These are phyloP conservation scores for Muntiacus muntjak DNA, from an alignment of 2,113 vertebrate species.

Conservation along the genomic window DNA sequence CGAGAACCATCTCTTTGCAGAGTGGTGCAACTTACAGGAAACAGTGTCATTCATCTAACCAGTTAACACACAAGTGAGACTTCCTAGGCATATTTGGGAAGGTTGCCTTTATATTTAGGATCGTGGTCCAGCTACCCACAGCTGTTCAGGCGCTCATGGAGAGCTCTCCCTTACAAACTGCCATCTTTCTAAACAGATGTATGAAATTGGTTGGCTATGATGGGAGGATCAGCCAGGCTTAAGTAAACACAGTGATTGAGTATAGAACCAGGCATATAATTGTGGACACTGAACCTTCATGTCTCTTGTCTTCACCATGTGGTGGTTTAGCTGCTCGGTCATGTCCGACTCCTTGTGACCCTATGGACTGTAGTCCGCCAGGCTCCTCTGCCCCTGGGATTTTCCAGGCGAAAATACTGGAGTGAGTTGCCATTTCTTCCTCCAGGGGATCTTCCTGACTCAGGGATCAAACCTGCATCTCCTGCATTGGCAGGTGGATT, in stretches of 20 bases:
- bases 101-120: neutral
- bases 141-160: rapidly evolving
- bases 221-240: rapidly evolving
- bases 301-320: neutral
- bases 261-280: rapidly evolving
- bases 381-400: neutral
- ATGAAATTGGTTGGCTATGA: neutral
- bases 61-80: neutral
- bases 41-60: neutral
- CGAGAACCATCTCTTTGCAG: neutral
- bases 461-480: neutral
- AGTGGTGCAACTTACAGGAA: neutral
- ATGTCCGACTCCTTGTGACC: neutral
- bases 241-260: neutral
- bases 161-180: rapidly evolving
- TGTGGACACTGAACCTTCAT: neutral
- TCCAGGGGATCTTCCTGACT: neutral
- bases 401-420: neutral
- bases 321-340: neutral
- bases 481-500: neutral
- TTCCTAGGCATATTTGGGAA: neutral
- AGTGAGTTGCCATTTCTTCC: neutral
- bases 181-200: neutral
- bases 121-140: rapidly evolving
- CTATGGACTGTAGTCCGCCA: neutral